A percentile compares a stretch with the other conserved stretches of the same genome.
Conservation (phyloP, 2,888 invertebrate genomes). For the Yponomeuta cagnagella region DNA sequence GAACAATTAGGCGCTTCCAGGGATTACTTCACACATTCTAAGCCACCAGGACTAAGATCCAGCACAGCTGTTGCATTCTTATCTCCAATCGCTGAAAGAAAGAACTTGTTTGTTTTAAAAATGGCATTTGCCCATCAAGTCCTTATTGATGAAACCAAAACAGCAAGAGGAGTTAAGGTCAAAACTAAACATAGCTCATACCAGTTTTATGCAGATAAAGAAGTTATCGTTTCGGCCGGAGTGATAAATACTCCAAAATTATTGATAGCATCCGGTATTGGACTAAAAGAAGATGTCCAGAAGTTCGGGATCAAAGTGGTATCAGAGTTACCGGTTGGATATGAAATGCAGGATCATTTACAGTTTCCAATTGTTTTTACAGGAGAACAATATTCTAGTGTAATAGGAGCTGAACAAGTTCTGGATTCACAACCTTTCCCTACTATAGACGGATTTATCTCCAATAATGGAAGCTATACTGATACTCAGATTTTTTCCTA, state of each 20-base stretch:
- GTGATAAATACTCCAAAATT: conserved; percentile 5
- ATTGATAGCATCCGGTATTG: conserved; percentile 9
- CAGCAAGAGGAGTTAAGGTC: conserved; percentile 15
- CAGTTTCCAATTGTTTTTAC: background rate
- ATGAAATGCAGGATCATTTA: conserved; percentile 7
- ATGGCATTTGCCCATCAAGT: conserved; percentile 30
- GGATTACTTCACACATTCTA: background rate
- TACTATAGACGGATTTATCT: background rate
- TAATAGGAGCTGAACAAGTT: background rate
- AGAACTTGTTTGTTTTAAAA: conserved; percentile 31
- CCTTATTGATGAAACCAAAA: conserved; percentile 24
- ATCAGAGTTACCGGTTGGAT: conserved; percentile 12
- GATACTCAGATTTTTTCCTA: conserved; percentile 1
- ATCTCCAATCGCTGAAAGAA: conserved; percentile 26
- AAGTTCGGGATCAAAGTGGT: background rate
- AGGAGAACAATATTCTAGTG: background rate
- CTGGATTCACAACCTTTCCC: background rate
- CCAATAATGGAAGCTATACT: background rate
- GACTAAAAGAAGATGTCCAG: conserved; percentile 2
- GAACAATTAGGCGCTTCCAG: conserved; percentile 68
- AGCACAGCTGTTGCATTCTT: conserved; percentile 32
- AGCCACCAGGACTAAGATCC: conserved; percentile 13
- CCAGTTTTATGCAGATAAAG: conserved; percentile 7
- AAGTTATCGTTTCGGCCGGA: conserved; percentile 10
- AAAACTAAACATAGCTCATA: background rate